Conservation (phyloP, 2,888 invertebrate genomes). For the Chrysolina haemoptera region DNA sequence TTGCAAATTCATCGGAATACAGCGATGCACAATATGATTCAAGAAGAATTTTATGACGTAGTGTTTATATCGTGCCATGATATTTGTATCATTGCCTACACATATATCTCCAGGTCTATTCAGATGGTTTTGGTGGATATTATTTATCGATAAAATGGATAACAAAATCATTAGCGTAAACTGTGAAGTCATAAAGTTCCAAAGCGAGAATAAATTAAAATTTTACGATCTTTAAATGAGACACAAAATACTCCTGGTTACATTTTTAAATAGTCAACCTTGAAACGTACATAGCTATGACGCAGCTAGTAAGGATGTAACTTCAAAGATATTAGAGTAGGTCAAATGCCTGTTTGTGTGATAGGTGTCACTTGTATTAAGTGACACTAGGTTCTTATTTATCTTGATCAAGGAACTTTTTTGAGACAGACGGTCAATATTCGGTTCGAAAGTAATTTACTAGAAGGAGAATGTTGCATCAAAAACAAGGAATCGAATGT, state of each 20-base stretch:
- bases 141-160: not conserved
- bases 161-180: not conserved
- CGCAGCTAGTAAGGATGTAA: not conserved
- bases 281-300: not conserved
- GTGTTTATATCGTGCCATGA: no score
- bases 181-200: not conserved
- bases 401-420: no score
- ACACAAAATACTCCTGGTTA: not conserved
- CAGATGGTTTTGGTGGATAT: not conserved
- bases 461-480: no score
- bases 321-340: constrained; percentile 7
- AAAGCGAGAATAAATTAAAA: constrained; percentile 2
- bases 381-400: not conserved
- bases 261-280: not conserved
- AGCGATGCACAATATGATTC: no score
- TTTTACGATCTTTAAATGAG: constrained; percentile 1
- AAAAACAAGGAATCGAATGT: no score
- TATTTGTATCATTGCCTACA: not conserved
- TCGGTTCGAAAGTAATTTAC: no score
- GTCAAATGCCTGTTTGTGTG: not conserved
- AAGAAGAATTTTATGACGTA: no score
- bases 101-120: no score
- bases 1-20: no score
- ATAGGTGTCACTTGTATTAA: not conserved
- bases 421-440: no score